Base-by-base conservation (phyloP, 2,888 invertebrate genomes). In the Megastigmus dorsalis region DNA sequence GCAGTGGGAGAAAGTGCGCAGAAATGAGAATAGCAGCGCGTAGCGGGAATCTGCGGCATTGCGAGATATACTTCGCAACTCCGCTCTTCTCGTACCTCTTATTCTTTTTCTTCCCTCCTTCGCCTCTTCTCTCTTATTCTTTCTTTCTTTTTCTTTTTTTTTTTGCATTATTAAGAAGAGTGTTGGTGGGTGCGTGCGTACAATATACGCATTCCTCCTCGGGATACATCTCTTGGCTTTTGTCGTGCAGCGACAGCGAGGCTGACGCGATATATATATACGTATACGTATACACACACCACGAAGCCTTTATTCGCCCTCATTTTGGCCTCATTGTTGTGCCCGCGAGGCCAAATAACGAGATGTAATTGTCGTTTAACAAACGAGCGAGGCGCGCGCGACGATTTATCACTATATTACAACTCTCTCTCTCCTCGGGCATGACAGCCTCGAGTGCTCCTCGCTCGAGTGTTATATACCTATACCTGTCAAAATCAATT, bases 331-430 rank as follows among this genome's bases (percentile, higher is more conserved):
- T 38, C 65, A 43, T 54, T 72, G 30, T 43, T 33, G 41, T 23
- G n/a, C 41, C 15, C 59, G 72, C 41, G 57, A 43, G 41, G 10
- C 33, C 30, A 28, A 10, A 43, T 60, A 65, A 74, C 60, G 59
- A 70, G 57, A 18, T 65, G 65, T 74, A 74, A 74, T 70, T 70
- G 65, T 52, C 65, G 43, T 70, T 60, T 74, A 66, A 74, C 66
- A 50, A 70, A 55, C 38, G 62, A 62, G 26, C 28, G 23, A 23
- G 13, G 28, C 23, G n/a, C n/a, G n/a, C 28, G 15, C 48, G 41
- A 28, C 68, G 38, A 63, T 74, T 69, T 50, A 69, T 68, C 67
- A 57, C 23, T 33, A 10, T 38, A 36, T 48, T 57, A 45, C 43
- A 54, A 26, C n/a, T 54, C 23, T 5, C 2, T n/a, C 48, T 6